Evolutionary conservation across 1,140 invertebrate species (phyloP), one percentile per base, ranked within the genome.

Genomic region (Lethocerus indicus): DNA sequence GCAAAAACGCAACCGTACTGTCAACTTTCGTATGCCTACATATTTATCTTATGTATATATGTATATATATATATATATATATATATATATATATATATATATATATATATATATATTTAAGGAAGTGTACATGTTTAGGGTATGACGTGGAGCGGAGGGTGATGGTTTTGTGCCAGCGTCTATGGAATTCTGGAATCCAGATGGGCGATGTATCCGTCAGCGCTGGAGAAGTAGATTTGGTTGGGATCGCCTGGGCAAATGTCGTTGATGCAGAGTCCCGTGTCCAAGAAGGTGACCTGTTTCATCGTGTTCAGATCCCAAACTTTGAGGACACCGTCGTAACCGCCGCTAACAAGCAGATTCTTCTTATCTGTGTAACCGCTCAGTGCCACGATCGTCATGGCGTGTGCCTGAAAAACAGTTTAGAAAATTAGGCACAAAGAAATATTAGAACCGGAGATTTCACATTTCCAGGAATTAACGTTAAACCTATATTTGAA

Each of bases 291-390:
- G 35, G 49, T 58, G 7, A 54, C 29, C 37, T 42, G 41, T 37
- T 56, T 48, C 26, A 46, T 27, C 3, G 42, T 57, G 18, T 43
- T 46, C 13, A 68, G 54, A 35, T 60, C 62, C 67, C 67, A 70
- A 36, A 61, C 59, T 56, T 65, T 69, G 2, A 70, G 37, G 12
- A 59, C 52, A 51, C 65, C 65, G 53, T 69, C 67, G 62, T 64
- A 70, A 4, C 66, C 66, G 14, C 64, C 68, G 36, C 58, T 64
- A 49, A 61, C 63, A 21, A 70, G 51, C 4, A 62, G 46, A 6
- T 53, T 28, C 6, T 66, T 57, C 35, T 56, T 59, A 13, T 55
- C 53, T 29, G 58, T 56, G 28, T 29, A 9, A 2, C 14, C 14
- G 23, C 47, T 42, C 47, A 67, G 35, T 2, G 62, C 53, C 51